Evolutionary conservation across 2,888 invertebrate genomes (phyloP).

Genomic region (Hedychridium roseum): DNA sequence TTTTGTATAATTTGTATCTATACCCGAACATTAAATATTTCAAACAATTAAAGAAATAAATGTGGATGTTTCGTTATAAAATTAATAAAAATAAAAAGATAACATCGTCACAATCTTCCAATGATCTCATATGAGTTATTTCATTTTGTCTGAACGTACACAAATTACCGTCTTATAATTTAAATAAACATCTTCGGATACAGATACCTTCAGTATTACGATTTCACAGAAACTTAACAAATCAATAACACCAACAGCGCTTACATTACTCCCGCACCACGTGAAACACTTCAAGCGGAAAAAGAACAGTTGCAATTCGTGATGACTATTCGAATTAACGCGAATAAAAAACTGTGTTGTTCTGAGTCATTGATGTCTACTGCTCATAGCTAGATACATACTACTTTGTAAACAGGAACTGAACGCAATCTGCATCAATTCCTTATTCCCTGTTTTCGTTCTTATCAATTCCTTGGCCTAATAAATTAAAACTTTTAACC

Average conservation of each 20-base stretch:
- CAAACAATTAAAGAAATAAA: constrained; percentile 15
- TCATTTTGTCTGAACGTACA: not conserved
- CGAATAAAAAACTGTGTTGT: constrained; percentile 16
- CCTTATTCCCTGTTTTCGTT: constrained; percentile 19
- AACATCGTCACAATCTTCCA: not conserved
- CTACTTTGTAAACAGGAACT: constrained; percentile 44
- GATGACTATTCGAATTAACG: constrained; percentile 11
- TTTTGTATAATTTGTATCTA: constrained; percentile 20
- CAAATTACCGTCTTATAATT: no score
- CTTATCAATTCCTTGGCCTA: constrained; percentile 29
- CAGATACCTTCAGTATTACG: constrained; percentile 1
- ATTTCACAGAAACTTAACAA: not conserved
- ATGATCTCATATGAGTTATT: not conserved
- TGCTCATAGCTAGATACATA: constrained; percentile 31
- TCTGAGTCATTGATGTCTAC: constrained; percentile 24
- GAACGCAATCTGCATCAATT: constrained; percentile 44
- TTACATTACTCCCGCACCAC: constrained; percentile 30
- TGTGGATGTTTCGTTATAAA: not conserved
- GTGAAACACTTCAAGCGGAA: constrained; percentile 31
- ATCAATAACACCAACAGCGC: constrained; percentile 5
- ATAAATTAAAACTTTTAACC: constrained; percentile 25
- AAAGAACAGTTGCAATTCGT: constrained; percentile 25
- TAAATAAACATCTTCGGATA: constrained; percentile 3
- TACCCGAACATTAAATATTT: constrained; percentile 20
- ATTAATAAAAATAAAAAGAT: not conserved